These are phyloP conservation scores for Liopterus haemorrhoidalis DNA, from an alignment of 2,888 invertebrate genomes.

Conservation along the genomic window DNA sequence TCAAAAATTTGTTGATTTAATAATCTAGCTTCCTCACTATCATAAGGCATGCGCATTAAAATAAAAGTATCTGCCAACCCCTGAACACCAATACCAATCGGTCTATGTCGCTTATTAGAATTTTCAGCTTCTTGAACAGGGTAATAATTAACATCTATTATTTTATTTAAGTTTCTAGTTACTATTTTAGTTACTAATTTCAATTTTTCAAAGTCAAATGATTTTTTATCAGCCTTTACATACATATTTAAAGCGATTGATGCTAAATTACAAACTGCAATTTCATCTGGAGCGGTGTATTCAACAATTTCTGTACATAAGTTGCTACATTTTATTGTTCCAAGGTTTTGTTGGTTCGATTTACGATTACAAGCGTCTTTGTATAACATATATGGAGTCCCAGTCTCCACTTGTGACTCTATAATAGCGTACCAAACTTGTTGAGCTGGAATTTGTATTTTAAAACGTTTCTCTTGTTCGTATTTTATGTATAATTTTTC, in stretches of 20 bases:
- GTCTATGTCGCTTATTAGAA: constrained; percentile 83
- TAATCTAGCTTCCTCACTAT: constrained; percentile 75
- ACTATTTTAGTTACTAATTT: constrained; percentile 82
- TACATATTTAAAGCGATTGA: constrained; percentile 96
- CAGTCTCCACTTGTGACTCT: constrained; percentile 94
- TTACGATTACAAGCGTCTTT: constrained; percentile 96
- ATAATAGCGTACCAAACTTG: constrained; percentile 90
- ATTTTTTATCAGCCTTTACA: constrained; percentile 66
- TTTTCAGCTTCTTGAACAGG: constrained; percentile 81
- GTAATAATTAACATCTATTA: constrained; percentile 95
- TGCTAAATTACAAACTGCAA: constrained; percentile 96
- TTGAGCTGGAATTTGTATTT: constrained; percentile 72
- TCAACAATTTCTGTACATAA: constrained; percentile 97
- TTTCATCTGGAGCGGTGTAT: constrained; percentile 86
- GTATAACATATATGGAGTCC: constrained; percentile 95
- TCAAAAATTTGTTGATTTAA: constrained; percentile 96
- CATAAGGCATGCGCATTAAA: constrained; percentile 87
- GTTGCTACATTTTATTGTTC: constrained; percentile 97
- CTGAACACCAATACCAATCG: constrained; percentile 92
- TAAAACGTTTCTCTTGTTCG: constrained; percentile 65
- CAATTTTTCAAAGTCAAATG: constrained; percentile 82
- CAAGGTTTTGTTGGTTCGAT: constrained; percentile 96
- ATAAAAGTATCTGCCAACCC: constrained; percentile 97
- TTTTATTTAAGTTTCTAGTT: constrained; percentile 89
- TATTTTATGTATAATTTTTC: constrained; percentile 80